Evolutionary conservation across 2,113 vertebrate genomes (phyloP), one percentile per base, ranked within the genome.

Genomic region (Malurus melanocephalus): DNA sequence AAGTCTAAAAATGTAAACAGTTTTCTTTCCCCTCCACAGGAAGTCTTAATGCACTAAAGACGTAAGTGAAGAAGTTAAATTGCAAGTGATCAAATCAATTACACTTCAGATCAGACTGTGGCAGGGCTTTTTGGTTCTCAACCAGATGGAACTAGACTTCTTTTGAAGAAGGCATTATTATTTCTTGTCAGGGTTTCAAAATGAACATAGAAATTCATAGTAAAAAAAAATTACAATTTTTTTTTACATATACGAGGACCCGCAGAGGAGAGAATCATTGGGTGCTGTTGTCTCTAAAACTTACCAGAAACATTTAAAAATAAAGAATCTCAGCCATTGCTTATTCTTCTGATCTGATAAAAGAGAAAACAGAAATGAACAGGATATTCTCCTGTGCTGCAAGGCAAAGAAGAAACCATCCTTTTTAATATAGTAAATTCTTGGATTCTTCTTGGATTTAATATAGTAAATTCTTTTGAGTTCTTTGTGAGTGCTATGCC

Each of bases 1-100:
- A 92, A 84, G 61, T 90, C 77, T 90, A 59, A 91, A 95, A 95
- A 85, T 85, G 46, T 95, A 94, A 95, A 94, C 90, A 79, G n/a
- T 74, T 83, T 88, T 90, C 51, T 92, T 72, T 89, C 6, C 59
- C 32, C 64, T 87, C 60, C 55, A 30, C 56, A 87, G 79, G 62
- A 94, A 80, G 28, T 60, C 65, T 90, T 90, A 91, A 60, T 93
- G 77, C 67, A 88, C 62, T 92, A 88, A 90, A 77, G 82, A 89
- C 40, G 4, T 77, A 73, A 90, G 67, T 1, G 2, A 88, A 83
- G 76, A 93, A 93, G 77, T 80, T 76, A 84, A 91, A 75, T 72
- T 13, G 24, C 42, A 62, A 83, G 60, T 80, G 62, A 81, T 23
- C 91, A 82, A 61, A 87, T 95, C 74, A 90, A 48, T 89, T 85